A percentile compares a stretch with the other conserved stretches of the same genome.
phyloP scores from a whole-genome alignment of 64 coral and sea anemone genomes.

The Pachyseris speciosa region DNA sequence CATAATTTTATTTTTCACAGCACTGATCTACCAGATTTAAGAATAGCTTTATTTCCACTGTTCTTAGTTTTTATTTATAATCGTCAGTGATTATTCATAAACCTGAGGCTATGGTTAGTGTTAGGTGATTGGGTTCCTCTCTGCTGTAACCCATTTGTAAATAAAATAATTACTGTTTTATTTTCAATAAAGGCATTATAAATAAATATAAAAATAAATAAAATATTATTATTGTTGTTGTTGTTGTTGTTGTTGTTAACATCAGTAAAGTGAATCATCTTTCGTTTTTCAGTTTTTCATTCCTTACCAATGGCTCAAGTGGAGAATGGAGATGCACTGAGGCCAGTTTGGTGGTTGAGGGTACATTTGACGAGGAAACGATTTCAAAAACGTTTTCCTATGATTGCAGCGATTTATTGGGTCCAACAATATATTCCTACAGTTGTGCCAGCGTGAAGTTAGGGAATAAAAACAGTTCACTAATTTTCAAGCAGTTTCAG shows the following conservation, averaged over 20 bases:
- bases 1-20: no score
- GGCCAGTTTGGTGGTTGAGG: background rate
- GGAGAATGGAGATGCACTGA: constrained; percentile 14
- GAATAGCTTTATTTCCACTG: no score
- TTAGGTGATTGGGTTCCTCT: no score
- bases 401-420: constrained; percentile 17
- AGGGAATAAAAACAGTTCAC: background rate
- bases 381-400: background rate
- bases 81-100: no score
- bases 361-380: background rate
- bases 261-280: background rate
- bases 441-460: constrained; percentile 48
- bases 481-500: constrained; percentile 62
- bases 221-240: background rate
- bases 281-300: background rate
- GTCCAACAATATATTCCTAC: constrained; percentile 38
- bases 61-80: no score
- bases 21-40: no score
- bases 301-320: background rate
- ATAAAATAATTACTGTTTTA: no score
- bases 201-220: no score
- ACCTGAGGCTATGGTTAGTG: no score
- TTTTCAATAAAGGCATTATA: no score
- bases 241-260: background rate
- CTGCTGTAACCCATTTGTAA: no score